Evolutionary conservation across 2,113 vertebrate species (phyloP), one percentile per base, ranked within the genome.

Genomic region (Cranoglanis bouderius): DNA sequence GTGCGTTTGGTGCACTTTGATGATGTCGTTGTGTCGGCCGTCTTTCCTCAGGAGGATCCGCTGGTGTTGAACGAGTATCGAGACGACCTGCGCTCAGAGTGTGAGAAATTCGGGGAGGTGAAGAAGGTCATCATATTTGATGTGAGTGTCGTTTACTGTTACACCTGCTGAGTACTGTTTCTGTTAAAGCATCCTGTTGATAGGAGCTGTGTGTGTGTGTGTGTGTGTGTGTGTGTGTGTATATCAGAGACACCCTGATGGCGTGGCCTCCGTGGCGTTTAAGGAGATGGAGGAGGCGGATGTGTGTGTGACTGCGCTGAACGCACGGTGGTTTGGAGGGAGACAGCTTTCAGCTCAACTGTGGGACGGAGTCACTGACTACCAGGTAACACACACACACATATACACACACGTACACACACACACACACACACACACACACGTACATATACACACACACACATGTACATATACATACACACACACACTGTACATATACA

Each of bases 51-150:
- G 98, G 98, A 98, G 90, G 98, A 99, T 90, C 98, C 98, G 0
- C 93, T 99, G 93, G 97, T 97, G 85, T 91, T 99, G 89, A 99
- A 99, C 91, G 98, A 99, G 91, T 99, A 99, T 90, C 96, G 97
- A 85, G 98, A 99, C 74, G 98, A 99, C 92, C 96, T 99, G 86
- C 94, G 97, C 81, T 95, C 96, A 3, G 98, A 99, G 90, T 99
- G 98, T 94, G 97, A 98, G 75, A 99, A 99, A 93, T 99, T 99
- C 86, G 98, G 98, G 29, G 96, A 96, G 93, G 97, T 98, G 61
- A 99, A 97, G 94, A 99, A 99, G 91, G 97, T 99, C 93, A 96
- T 99, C 92, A 96, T 99, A 91, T 99, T 98, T 93, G 98, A 99
- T 93, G 98, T 99, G 96, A 94, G 98, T 96, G 86, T 89, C 21